Conservation (phyloP, 2,113 vertebrate genomes). For the Onychorhynchus coronatus region DNA sequence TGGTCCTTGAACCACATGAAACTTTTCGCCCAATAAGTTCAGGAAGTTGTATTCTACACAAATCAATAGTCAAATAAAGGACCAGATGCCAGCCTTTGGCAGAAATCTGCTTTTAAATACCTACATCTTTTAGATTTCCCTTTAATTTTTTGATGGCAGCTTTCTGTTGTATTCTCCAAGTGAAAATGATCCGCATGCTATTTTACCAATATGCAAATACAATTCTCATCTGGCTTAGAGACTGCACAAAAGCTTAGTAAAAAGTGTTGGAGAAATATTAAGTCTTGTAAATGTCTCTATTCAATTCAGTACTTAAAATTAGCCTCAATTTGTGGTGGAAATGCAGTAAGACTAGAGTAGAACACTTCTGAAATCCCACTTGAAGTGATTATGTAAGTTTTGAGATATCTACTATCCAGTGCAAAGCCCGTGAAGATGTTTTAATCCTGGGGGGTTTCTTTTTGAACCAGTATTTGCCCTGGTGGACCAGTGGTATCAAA, state of each 20-base stretch:
- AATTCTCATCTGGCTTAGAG: background rate
- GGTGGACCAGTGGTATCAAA: background rate
- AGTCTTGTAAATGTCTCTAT: background rate
- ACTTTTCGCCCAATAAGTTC: background rate
- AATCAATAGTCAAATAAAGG: background rate
- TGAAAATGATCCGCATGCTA: background rate
- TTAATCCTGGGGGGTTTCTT: background rate
- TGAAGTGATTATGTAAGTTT: background rate
- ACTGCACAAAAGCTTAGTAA: background rate
- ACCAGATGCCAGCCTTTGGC: background rate
- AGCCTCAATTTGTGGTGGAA: background rate
- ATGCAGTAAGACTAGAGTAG: background rate
- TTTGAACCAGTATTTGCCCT: background rate
- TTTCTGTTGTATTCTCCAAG: background rate
- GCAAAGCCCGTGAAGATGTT: background rate
- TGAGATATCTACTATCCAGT: background rate
- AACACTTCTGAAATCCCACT: background rate
- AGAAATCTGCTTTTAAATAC: background rate
- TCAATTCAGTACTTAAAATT: background rate
- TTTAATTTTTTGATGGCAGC: background rate
- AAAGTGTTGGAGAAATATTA: background rate
- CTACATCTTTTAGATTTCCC: background rate
- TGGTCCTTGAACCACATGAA: background rate
- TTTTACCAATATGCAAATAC: constrained; percentile 17
- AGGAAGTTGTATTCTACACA: background rate